Evolutionary conservation across 2,797 vertebrate genomes (phyloP).

Genomic region (Trematomus bernacchii): DNA sequence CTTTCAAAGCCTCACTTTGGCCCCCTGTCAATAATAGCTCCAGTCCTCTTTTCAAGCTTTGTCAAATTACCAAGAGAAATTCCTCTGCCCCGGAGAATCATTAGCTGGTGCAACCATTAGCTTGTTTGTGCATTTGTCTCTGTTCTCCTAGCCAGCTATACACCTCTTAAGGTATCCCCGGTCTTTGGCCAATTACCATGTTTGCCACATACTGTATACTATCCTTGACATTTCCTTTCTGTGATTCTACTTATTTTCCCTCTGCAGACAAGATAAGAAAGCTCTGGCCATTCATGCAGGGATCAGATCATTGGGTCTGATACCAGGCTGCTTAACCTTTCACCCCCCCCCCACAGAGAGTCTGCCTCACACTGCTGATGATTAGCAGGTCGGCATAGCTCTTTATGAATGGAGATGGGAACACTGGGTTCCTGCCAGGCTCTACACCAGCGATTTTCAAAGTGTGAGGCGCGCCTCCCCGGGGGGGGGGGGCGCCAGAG

Average conservation of each 20-base stretch:
- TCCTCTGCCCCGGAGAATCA: conserved; percentile 76
- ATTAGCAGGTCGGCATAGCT: conserved; percentile 65
- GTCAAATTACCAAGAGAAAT: conserved; percentile 85
- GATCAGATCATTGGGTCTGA: conserved; percentile 77
- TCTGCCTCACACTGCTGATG: conserved; percentile 63
- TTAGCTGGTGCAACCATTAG: conserved; percentile 78
- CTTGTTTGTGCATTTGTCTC: conserved; percentile 81
- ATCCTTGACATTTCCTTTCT: conserved; percentile 83
- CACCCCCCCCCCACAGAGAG: conserved; percentile 45
- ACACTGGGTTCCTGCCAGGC: conserved; percentile 57
- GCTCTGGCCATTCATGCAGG: conserved; percentile 70
- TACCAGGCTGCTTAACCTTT: conserved; percentile 64
- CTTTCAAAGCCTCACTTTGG: conserved; percentile 72
- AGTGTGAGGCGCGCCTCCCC: no score
- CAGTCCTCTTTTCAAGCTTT: conserved; percentile 74
- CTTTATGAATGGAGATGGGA: conserved; percentile 71
- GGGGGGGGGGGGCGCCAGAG: no score
- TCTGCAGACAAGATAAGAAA: conserved; percentile 78
- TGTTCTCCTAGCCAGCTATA: conserved; percentile 54
- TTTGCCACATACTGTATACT: conserved; percentile 79
- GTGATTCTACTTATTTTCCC: conserved; percentile 67
- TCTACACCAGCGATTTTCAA: conserved; percentile 19
- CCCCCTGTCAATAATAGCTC: conserved; percentile 79
- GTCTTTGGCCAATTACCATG: conserved; percentile 80
- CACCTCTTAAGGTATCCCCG: conserved; percentile 59